phyloP scores from a whole-genome alignment of 2,888 invertebrate genomes.

The Cheilosia impressa region DNA sequence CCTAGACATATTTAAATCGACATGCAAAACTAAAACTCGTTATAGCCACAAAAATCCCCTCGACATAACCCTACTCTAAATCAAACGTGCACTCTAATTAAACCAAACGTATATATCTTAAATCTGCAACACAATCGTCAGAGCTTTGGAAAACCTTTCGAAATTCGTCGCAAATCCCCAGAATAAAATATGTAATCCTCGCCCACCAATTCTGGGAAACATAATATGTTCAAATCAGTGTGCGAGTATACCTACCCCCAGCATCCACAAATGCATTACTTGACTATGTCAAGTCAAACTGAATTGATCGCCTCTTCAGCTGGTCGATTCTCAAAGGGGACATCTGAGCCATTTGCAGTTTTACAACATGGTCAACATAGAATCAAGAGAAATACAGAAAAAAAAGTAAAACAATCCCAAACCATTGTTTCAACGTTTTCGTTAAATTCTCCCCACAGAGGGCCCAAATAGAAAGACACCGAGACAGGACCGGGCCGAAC shows the following conservation, averaged over 20 bases:
- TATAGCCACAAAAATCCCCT: too few species aligned
- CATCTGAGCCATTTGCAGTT: slow-evolving; percentile 57
- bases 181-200: slow-evolving; percentile 44
- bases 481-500: not conserved
- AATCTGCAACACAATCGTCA: not conserved
- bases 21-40: too few species aligned
- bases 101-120: not conserved
- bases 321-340: slow-evolving; percentile 61
- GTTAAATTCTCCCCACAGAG: slow-evolving; percentile 51
- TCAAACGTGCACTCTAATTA: not conserved
- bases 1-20: too few species aligned
- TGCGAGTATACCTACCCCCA: not conserved
- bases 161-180: slow-evolving; percentile 11
- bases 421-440: slow-evolving; percentile 60
- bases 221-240: slow-evolving; percentile 47
- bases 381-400: not conserved
- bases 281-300: slow-evolving; percentile 69
- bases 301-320: slow-evolving; percentile 64
- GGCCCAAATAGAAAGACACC: not conserved
- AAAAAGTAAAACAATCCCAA: slow-evolving; percentile 11
- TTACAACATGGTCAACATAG: slow-evolving; percentile 58
- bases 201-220: slow-evolving; percentile 26
- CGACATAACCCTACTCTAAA: not conserved
- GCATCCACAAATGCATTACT: slow-evolving; percentile 50
- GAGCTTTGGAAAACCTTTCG: not conserved